These are phyloP conservation scores for Halcyon malimbica DNA, from an alignment of 2,113 vertebrate genomes.

Conservation along the genomic window DNA sequence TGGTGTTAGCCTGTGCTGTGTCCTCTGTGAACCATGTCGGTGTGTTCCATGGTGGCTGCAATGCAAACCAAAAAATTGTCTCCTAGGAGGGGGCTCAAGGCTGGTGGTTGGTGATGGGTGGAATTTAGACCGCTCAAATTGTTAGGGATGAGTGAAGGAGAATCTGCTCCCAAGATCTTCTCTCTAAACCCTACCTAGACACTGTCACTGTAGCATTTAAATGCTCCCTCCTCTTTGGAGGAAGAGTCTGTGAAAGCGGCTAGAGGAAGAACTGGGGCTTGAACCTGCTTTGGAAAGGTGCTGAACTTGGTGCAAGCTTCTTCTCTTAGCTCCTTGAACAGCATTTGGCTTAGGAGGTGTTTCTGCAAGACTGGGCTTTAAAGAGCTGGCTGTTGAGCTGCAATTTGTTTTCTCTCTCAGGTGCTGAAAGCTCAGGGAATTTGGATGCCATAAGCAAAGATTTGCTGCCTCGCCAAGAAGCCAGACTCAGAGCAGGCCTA, in stretches of 20 bases:
- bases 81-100: background rate
- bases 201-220: background rate
- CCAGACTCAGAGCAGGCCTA: slow-evolving; percentile 83
- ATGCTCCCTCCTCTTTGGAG: background rate
- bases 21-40: background rate
- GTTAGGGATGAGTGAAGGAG: background rate
- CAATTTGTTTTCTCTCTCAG: slow-evolving; percentile 41
- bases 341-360: background rate
- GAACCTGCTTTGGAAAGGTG: background rate
- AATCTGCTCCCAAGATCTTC: background rate
- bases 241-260: background rate
- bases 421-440: slow-evolving; percentile 72
- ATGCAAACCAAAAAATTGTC: background rate
- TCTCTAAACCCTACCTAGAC: background rate
- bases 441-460: slow-evolving; percentile 76
- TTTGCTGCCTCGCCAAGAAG: slow-evolving; percentile 85
- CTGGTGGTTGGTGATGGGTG: background rate
- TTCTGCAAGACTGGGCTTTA: background rate
- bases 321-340: background rate
- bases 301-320: background rate
- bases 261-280: background rate
- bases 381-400: background rate
- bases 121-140: background rate
- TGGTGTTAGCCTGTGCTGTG: background rate
- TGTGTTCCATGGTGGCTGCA: background rate